Evolutionary conservation across 1,140 invertebrate genomes (phyloP).

Genomic region (Halotydeus destructor): DNA sequence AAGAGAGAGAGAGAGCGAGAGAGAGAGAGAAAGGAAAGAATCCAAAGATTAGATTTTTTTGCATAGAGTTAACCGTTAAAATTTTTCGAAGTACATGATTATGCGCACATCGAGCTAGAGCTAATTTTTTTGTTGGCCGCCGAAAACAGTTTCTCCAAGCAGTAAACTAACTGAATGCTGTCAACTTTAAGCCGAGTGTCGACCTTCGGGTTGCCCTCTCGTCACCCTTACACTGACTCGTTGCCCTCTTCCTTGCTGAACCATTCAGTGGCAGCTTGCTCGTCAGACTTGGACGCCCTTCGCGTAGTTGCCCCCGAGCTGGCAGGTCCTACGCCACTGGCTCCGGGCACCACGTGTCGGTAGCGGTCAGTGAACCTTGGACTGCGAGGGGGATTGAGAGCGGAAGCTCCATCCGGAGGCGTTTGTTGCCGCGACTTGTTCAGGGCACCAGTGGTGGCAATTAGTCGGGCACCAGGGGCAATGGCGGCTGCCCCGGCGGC

Average conservation of each 20-base stretch:
- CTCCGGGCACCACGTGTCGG: neutral
- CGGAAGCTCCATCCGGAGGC: constrained; percentile 18
- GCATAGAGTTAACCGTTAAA: neutral
- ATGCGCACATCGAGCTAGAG: neutral
- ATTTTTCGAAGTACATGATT: neutral
- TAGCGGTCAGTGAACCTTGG: constrained; percentile 9
- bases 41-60: neutral
- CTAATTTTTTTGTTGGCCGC: neutral
- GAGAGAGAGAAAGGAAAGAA: neutral
- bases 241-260: too few species aligned
- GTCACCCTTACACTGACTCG: too few species aligned
- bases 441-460: constrained; percentile 1
- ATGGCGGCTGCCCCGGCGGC: too few species aligned
- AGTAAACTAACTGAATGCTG: too few species aligned
- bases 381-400: constrained; percentile 17
- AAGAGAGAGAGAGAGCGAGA: neutral
- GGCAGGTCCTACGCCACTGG: neutral
- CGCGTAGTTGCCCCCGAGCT: neutral
- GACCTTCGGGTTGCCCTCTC: too few species aligned
- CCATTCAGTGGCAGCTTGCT: too few species aligned
- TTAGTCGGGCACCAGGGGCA: constrained; percentile 1
- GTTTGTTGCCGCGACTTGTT: constrained; percentile 14
- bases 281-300: too few species aligned
- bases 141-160: too few species aligned
- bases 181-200: too few species aligned